Evolutionary conservation across 2,888 invertebrate genomes (phyloP), one percentile per base, ranked within the genome.

Genomic region (Anarsia innoxiella): DNA sequence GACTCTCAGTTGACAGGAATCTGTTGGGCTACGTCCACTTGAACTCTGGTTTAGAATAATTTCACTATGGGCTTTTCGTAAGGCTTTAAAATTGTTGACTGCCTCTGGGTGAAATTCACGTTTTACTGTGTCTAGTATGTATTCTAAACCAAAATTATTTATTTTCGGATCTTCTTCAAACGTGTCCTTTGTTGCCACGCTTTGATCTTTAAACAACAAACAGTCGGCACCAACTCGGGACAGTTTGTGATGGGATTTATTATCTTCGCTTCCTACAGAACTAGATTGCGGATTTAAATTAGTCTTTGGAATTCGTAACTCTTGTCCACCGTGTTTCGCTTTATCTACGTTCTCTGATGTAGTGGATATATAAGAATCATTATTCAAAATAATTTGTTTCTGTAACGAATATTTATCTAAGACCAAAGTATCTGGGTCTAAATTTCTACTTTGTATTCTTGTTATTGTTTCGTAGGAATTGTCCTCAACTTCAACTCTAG

Each of bases 51-150:
- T n/a, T n/a, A n/a, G n/a, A n/a, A n/a, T n/a, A n/a, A n/a, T n/a
- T n/a, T 66, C 63, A 50, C 73, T 78, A 16, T 44, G 49, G 36
- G 51, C 59, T 48, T 53, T 65, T 3, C 56, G 53, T 27, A 63
- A 9, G n/a, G n/a, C 0, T 46, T 38, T 38, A 19, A 19, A 8
- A 5, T 41, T 40, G 39, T 52, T 46, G 23, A 48, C 43, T 3
- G 30, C 48, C 12, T 58, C 42, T 5, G 62, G 56, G 38, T 61
- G 48, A 5, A 28, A 11, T 50, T 71, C 63, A 37, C 48, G 51
- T 33, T 64, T 50, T 10, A 66, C 56, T 2, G 59, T 53, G 32
- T 64, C 54, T 36, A 71, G 51, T 47, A 76, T 69, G 45, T 73
- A 76, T 30, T 73, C 57, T 12, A 74, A 46, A 14, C 60, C 70